These are phyloP conservation scores for Ptilodon capucinus DNA, from an alignment of 2,888 invertebrate genomes.

Conservation along the genomic window DNA sequence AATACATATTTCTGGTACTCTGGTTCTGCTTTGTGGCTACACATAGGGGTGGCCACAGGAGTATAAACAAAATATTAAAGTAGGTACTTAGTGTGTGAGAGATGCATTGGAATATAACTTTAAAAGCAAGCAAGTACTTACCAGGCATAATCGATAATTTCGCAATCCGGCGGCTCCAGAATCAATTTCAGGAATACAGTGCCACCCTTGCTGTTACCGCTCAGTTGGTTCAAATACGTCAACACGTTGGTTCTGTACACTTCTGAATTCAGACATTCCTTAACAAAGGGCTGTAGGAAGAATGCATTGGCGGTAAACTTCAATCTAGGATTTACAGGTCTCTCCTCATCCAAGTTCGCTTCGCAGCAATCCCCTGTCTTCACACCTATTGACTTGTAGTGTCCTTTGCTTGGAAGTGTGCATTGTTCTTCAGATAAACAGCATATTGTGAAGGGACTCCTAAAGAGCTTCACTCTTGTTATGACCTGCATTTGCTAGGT, in stretches of 20 bases:
- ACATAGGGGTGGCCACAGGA: no score
- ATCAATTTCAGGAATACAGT: constrained; percentile 69
- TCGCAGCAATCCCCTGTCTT: constrained; percentile 45
- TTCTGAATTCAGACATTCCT: constrained; percentile 57
- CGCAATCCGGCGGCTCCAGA: constrained; percentile 80
- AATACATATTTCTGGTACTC: no score
- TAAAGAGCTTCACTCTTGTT: constrained; percentile 55
- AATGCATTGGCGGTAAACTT: constrained; percentile 50
- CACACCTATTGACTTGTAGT: constrained; percentile 54
- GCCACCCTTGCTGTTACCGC: constrained; percentile 44
- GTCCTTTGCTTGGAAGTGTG: constrained; percentile 46
- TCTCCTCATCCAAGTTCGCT: constrained; percentile 30
- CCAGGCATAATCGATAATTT: constrained; percentile 88
- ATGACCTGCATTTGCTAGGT: constrained; percentile 55
- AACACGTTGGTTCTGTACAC: constrained; percentile 59
- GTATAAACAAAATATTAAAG: no score
- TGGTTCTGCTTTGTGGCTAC: no score
- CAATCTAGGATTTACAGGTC: constrained; percentile 34
- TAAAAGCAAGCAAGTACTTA: constrained; percentile 52
- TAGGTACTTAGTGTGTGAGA: no score
- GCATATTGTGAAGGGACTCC: constrained; percentile 56
- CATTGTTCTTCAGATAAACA: constrained; percentile 55
- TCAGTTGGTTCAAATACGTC: constrained; percentile 46
- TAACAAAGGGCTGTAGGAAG: constrained; percentile 64
- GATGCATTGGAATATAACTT: no score